A percentile compares a stretch with the other conserved stretches of the same genome.
Evolutionary conservation across 2,888 invertebrate genomes (phyloP).

Genomic region (Lydus trimaculatus): DNA sequence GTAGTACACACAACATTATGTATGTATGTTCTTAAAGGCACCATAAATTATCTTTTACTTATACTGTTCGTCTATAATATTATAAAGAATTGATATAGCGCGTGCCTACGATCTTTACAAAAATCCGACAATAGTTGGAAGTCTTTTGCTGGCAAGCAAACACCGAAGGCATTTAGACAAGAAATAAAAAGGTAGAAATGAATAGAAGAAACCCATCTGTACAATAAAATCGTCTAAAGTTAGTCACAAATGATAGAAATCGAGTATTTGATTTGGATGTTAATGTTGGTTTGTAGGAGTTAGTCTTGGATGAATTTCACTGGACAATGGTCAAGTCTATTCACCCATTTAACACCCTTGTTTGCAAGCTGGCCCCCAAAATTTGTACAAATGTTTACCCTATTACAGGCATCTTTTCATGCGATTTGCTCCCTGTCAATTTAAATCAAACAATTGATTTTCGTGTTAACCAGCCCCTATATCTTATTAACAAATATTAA

Average conservation of each 20-base stretch:
- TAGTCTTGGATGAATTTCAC: slow-evolving; percentile 30
- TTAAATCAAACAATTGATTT: slow-evolving; percentile 15
- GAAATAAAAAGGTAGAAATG: not conserved
- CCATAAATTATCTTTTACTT: slow-evolving; percentile 57
- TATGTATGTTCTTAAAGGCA: slow-evolving; percentile 49
- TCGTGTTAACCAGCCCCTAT: not conserved
- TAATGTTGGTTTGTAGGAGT: slow-evolving; percentile 15
- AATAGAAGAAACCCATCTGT: not conserved
- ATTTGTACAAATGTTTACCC: slow-evolving; percentile 56
- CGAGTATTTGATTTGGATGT: slow-evolving; percentile 2
- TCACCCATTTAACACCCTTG: slow-evolving; percentile 59
- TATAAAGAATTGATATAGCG: slow-evolving; percentile 41
- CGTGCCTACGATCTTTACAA: slow-evolving; percentile 55
- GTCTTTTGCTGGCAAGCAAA: slow-evolving; percentile 21
- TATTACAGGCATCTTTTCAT: slow-evolving; percentile 15
- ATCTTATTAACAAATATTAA: not conserved
- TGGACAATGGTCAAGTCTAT: slow-evolving; percentile 60
- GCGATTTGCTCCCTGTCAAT: slow-evolving; percentile 24
- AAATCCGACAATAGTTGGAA: slow-evolving; percentile 49
- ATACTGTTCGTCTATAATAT: not conserved
- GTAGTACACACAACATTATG: slow-evolving; percentile 45
- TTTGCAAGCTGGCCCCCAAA: slow-evolving; percentile 57
- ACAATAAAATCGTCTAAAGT: not conserved
- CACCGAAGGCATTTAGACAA: not conserved
- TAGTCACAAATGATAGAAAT: not conserved